These are phyloP conservation scores for Fulica atra DNA, from an alignment of 2,113 vertebrate species.

Conservation along the genomic window DNA sequence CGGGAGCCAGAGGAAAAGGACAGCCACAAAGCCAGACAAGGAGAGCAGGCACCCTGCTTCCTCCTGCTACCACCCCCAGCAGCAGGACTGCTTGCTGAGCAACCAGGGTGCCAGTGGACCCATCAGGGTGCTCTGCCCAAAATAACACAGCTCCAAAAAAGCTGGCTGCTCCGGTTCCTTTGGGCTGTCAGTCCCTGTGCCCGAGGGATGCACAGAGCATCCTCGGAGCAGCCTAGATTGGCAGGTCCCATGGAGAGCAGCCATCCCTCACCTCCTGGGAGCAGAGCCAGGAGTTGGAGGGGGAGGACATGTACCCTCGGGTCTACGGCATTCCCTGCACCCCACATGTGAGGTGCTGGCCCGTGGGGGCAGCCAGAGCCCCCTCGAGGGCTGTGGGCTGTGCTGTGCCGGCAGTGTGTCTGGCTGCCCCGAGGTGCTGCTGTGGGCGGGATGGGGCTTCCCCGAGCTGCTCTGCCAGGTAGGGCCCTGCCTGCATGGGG, in stretches of 20 bases:
- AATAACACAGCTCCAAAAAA: background rate
- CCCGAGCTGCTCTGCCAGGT: background rate
- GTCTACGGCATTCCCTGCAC: fast-evolving
- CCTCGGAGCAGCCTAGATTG: background rate
- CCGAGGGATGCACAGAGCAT: background rate
- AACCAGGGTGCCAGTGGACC: background rate
- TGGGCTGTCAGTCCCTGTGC: background rate
- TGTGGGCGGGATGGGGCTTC: background rate
- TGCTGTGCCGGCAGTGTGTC: background rate
- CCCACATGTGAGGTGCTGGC: fast-evolving
- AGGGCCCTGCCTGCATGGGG: background rate
- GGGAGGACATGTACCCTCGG: background rate
- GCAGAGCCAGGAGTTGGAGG: background rate
- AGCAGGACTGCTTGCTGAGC: background rate
- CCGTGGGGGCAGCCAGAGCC: background rate
- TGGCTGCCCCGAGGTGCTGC: background rate
- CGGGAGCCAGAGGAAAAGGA: background rate
- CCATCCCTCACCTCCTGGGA: background rate
- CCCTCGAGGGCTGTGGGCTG: fast-evolving
- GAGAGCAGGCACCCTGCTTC: background rate
- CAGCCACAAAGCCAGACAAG: background rate
- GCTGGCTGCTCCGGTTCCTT: background rate
- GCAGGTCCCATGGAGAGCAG: background rate
- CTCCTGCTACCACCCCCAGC: background rate
- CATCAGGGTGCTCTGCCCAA: background rate